Conservation (phyloP, 2,888 invertebrate genomes). For the Epistrophe eligans region DNA sequence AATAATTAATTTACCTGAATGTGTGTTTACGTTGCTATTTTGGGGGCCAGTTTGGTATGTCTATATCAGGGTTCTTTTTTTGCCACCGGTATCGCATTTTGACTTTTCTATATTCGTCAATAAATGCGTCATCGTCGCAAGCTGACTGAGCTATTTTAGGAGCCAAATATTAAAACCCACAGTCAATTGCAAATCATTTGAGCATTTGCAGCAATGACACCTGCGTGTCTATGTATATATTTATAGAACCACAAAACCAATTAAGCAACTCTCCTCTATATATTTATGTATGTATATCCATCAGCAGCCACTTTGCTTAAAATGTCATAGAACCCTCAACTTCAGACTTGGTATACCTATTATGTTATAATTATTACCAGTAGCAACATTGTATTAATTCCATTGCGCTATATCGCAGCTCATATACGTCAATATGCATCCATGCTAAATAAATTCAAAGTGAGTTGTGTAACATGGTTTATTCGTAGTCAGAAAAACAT, state of each 20-base stretch:
- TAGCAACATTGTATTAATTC: constrained; percentile 50
- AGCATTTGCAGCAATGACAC: constrained; percentile 5
- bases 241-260: background rate
- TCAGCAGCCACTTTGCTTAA: constrained; percentile 6
- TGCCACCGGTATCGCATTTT: too few relatives aligned
- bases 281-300: background rate
- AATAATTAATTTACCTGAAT: too few relatives aligned
- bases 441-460: constrained; percentile 53
- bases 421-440: constrained; percentile 50
- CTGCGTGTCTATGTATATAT: background rate
- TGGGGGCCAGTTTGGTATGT: too few relatives aligned
- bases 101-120: too few relatives aligned
- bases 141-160: background rate
- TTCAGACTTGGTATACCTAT: background rate
- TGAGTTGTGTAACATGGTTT: constrained; percentile 42
- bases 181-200: background rate
- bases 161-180: background rate
- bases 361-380: background rate
- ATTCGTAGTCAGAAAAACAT: background rate
- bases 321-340: background rate
- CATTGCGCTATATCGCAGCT: constrained; percentile 51
- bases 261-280: constrained; percentile 11
- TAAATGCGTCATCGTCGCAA: too few relatives aligned
- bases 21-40: too few relatives aligned
- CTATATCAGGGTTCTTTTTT: too few relatives aligned